phyloP scores from a whole-genome alignment of 2,797 vertebrate genomes.

The Bradypodion pumilum region DNA sequence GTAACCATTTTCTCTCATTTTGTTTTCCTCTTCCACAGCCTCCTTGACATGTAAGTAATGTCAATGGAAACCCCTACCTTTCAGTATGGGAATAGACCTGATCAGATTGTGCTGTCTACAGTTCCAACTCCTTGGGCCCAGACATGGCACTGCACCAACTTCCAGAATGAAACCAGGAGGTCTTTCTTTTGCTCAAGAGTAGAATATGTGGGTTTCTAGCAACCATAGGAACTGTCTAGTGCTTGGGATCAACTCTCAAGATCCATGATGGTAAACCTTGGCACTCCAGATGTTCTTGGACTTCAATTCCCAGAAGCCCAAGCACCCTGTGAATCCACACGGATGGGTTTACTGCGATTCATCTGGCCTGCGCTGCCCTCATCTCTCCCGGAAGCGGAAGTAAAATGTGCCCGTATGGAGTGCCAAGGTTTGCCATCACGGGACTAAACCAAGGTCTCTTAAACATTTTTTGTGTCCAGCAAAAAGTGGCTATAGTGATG shows the following conservation, averaged over 20 bases:
- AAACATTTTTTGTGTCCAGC: no score
- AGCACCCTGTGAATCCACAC: no score
- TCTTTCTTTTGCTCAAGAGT: neutral
- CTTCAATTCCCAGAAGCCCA: no score
- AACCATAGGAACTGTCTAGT: neutral
- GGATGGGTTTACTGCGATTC: no score
- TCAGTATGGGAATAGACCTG: neutral
- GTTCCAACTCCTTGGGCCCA: neutral
- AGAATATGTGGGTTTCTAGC: neutral
- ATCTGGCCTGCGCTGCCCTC: no score
- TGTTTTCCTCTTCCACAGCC: neutral
- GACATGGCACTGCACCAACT: neutral
- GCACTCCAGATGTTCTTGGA: no score
- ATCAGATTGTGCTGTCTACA: neutral
- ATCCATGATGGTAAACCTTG: no score
- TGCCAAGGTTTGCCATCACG: no score
- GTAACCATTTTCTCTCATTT: constrained; percentile 30
- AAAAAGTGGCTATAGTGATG: neutral
- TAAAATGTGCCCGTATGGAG: no score
- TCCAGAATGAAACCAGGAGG: neutral
- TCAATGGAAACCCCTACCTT: neutral
- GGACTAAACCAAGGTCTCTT: no score
- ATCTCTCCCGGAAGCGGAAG: no score
- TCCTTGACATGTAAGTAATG: no score
- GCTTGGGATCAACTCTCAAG: neutral